Evolutionary conservation across 53 echinoderm and acorn worm genomes (phyloP).

Genomic region (Stichopus horrens): DNA sequence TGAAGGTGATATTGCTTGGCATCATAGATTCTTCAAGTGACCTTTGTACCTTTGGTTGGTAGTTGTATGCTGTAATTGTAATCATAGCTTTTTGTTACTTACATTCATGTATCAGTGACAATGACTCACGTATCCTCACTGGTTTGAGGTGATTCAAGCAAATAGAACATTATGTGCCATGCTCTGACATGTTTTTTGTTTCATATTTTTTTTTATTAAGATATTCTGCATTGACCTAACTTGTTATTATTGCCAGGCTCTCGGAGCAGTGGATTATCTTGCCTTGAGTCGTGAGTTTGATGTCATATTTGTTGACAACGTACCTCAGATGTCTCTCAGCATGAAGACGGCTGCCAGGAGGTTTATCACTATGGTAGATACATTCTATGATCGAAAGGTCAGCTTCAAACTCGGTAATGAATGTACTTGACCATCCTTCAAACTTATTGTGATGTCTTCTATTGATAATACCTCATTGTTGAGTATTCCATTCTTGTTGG

Average conservation of each 20-base stretch:
- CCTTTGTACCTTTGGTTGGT: too few relatives aligned
- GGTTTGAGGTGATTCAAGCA: too few relatives aligned
- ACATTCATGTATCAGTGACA: too few relatives aligned
- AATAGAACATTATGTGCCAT: too few relatives aligned
- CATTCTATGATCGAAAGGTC: slow-evolving; percentile 96
- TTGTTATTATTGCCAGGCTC: slow-evolving; percentile 51
- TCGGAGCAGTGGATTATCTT: slow-evolving; percentile 93
- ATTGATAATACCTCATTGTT: background rate
- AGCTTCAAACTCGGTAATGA: background rate
- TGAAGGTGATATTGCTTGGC: too few relatives aligned
- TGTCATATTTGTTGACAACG: slow-evolving; percentile 74
- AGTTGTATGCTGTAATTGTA: too few relatives aligned
- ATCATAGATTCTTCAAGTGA: too few relatives aligned
- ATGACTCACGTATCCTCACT: too few relatives aligned
- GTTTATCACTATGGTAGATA: slow-evolving; percentile 93
- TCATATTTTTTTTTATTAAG: background rate
- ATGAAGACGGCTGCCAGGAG: slow-evolving; percentile 82
- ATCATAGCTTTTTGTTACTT: too few relatives aligned
- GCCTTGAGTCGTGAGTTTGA: slow-evolving; percentile 82
- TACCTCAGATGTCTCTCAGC: slow-evolving; percentile 92
- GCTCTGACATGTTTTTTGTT: background rate
- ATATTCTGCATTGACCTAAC: too few relatives aligned
- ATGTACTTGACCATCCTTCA: too few relatives aligned
- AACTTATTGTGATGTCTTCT: too few relatives aligned
- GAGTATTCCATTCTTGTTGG: background rate